Conservation (phyloP, 2,888 invertebrate species). For the Eucera pruinosa region DNA sequence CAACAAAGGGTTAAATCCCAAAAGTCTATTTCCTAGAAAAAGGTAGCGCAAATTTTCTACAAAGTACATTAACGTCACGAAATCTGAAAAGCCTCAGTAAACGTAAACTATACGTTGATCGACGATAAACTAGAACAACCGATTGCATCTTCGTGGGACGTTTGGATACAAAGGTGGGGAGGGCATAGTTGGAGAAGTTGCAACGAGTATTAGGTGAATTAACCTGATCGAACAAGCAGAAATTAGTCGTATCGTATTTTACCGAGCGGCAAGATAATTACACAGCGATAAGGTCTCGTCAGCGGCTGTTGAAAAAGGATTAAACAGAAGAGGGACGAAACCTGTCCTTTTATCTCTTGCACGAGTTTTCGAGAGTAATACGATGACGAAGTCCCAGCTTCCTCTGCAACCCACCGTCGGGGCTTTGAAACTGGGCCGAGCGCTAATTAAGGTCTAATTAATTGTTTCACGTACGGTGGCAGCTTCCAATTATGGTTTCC, state of each 20-base stretch:
- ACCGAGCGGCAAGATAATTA: constrained; percentile 38
- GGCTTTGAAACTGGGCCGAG: constrained; percentile 68
- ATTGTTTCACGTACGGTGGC: constrained; percentile 67
- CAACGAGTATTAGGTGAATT: constrained; percentile 2
- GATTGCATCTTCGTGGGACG: too few species aligned
- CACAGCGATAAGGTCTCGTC: constrained; percentile 33
- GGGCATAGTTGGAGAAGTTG: too few species aligned
- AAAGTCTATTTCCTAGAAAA: too few species aligned
- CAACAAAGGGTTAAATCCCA: too few species aligned
- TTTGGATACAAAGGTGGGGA: too few species aligned
- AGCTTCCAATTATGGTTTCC: constrained; percentile 70
- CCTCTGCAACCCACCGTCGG: constrained; percentile 11
- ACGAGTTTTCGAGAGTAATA: constrained; percentile 47
- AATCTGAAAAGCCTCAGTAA: too few species aligned
- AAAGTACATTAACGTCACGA: too few species aligned
- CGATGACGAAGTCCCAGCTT: constrained; percentile 43
- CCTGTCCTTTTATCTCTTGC: constrained; percentile 37
- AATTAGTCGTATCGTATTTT: constrained; percentile 43
- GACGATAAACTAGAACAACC: neutral
- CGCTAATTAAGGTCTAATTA: constrained; percentile 73
- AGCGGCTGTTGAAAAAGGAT: constrained; percentile 17
- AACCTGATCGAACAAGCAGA: constrained; percentile 11
- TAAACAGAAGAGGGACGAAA: constrained; percentile 35
- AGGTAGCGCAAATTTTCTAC: too few species aligned
- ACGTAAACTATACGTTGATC: neutral